Evolutionary conservation across 1,140 invertebrate genomes (phyloP), one percentile per base, ranked within the genome.

Genomic region (Stegodyphus mimosarum): DNA sequence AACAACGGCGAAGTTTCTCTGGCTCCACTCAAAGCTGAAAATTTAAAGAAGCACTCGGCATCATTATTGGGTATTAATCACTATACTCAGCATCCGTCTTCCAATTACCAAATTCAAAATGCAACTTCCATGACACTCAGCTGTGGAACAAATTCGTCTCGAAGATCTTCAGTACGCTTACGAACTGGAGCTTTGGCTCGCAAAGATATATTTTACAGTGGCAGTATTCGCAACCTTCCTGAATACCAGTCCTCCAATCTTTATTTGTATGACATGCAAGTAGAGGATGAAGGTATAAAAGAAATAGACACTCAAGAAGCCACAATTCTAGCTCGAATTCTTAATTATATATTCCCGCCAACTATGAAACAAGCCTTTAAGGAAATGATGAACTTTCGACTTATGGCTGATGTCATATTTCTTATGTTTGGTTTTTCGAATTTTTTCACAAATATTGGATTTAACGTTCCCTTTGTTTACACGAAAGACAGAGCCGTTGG

Each of bases 371-470:
- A 88, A 51, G 88, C 90, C 10, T 88, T 92, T 9, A 89, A 88
- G 51, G 89, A 92, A 73, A 91, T 91, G 94, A 92, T 98, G 87
- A 95, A 98, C 89, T 91, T 98, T 75, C 93, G 93, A 7, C 91
- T 88, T 73, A 91, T 99, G 4, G 93, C 93, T 79, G 95, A 99
- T 90, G 92, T 94, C 5, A 92, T 98, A 86, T 99, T 98, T 89
- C 92, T 99, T 83, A 91, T 99, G 76, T 99, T 99, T 90, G 94
- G 94, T 18, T 80, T 97, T 51, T 98, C 97, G 48, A 99, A 99
- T 90, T 97, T 99, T 90, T 94, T 96, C 89, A 99, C 97, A 7
- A 97, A 95, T 89, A 95, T 99, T 88, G 98, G 97, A 63, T 99
- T 98, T 92, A 97, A 98, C 90, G 94, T 98, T 88, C 97, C 97